Evolutionary conservation across 2,113 vertebrate genomes (phyloP), one percentile per base, ranked within the genome.

Genomic region (Paralichthys olivaceus): DNA sequence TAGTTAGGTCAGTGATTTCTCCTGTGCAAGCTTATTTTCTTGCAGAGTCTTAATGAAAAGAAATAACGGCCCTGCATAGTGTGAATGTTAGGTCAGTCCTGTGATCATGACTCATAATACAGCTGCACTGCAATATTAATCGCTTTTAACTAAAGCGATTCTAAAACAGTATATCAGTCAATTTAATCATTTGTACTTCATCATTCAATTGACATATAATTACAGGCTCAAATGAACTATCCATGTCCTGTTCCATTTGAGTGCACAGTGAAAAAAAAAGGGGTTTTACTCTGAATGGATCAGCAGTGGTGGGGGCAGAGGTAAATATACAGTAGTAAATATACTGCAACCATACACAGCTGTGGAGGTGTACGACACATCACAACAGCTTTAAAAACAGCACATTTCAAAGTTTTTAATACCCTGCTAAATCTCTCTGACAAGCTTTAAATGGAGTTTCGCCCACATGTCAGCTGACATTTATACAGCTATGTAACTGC

Each of bases 401-500:
- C 63, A 80, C 63, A 80, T 81, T 88, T 84, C 77, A 77, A 85
- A 72, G 65, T 85, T 81, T 85, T 85, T 84, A 85, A 90, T 89
- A 81, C 75, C 57, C 68, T 78, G 86, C 87, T 87, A 85, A 88
- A 90, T 92, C 84, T 90, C 69, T 45, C 65, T 84, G 90, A 88
- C 86, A 89, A 85, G 80, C 84, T 83, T 87, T 83, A 89, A 89
- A 90, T 86, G 76, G 83, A 88, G 81, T 84, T 90, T 78, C 61
- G 29, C 79, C 86, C 55, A 78, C 79, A 84, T 77, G 80, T 89
- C 82, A 81, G 72, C 62, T 85, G 90, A 89, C 87, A 91, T 90
- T 90, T 91, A 89, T 79, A 89, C 70, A 91, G 80, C 84, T 67
- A 82, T 88, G 79, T 84, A 89, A 89, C 81, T 86, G 74, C 72